Percentiles rank a stretch among this genome's conserved stretches.
phyloP scores from a whole-genome alignment of 2,113 vertebrate species.

The Mesocricetus auratus region DNA sequence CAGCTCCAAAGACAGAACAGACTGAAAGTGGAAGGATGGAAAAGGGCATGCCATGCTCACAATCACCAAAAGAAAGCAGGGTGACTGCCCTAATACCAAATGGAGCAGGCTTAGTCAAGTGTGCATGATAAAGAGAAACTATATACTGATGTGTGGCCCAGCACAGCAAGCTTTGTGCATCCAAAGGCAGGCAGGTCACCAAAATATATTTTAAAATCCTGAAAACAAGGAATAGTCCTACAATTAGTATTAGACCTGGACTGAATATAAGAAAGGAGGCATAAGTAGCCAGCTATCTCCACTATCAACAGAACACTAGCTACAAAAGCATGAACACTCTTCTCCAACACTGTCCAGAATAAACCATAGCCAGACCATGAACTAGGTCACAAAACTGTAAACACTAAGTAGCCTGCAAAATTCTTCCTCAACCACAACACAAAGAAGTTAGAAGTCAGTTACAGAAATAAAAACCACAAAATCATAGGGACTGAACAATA shows the following conservation, averaged over 20 bases:
- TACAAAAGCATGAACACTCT: background rate
- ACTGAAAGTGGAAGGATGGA: background rate
- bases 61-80: background rate
- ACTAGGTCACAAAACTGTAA: background rate
- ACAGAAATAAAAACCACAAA: background rate
- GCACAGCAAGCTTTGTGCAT: background rate
- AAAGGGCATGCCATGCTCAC: background rate
- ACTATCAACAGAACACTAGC: background rate
- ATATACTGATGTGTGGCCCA: background rate
- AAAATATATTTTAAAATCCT: background rate
- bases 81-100: background rate
- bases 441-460: background rate
- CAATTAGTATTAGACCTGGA: background rate
- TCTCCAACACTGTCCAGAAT: background rate
- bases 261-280: background rate
- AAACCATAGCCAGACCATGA: background rate
- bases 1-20: background rate
- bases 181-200: background rate
- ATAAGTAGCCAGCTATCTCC: background rate
- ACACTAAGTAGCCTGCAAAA: background rate
- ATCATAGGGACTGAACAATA: background rate
- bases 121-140: background rate
- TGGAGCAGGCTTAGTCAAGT: background rate
- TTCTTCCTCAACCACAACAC: background rate
- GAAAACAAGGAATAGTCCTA: background rate